Percentiles rank a stretch among this genome's conserved stretches.
Evolutionary conservation across 2,113 vertebrate species (phyloP).

Genomic region (Anseranas semipalmata): DNA sequence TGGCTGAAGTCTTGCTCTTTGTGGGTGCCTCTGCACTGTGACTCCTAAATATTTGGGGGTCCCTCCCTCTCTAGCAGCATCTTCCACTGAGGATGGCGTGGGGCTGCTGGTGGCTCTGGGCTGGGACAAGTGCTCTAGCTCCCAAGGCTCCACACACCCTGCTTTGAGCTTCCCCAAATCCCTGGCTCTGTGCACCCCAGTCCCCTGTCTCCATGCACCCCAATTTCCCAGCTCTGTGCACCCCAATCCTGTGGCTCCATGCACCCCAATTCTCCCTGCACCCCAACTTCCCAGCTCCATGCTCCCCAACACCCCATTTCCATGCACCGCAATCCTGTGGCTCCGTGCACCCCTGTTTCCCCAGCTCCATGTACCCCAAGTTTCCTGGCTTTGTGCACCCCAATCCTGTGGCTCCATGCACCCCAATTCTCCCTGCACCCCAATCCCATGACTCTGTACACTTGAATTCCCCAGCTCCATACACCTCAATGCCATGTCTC

Average conservation of each 20-base stretch:
- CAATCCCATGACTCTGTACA: no score
- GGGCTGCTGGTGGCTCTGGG: no score
- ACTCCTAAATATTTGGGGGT: not conserved
- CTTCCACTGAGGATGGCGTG: accelerated
- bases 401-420: no score
- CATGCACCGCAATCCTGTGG: not conserved
- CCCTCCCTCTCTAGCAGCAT: not conserved
- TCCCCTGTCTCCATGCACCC: not conserved
- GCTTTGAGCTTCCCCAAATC: not conserved
- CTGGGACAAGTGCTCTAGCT: not conserved
- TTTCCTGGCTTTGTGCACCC: no score
- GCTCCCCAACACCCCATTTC: not conserved
- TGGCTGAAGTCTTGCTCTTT: not conserved
- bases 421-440: no score
- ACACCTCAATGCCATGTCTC: not conserved
- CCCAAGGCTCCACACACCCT: not conserved
- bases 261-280: not conserved
- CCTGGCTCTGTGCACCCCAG: not conserved
- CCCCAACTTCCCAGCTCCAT: no score
- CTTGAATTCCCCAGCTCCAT: not conserved
- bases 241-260: not conserved
- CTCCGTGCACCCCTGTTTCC: not conserved
- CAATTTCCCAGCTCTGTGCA: accelerated
- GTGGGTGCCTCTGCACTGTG: accelerated
- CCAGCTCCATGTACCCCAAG: no score